A percentile compares a stretch with the other conserved stretches of the same genome.
Conservation (phyloP, 2,113 vertebrate genomes). For the Scatophagus argus region DNA sequence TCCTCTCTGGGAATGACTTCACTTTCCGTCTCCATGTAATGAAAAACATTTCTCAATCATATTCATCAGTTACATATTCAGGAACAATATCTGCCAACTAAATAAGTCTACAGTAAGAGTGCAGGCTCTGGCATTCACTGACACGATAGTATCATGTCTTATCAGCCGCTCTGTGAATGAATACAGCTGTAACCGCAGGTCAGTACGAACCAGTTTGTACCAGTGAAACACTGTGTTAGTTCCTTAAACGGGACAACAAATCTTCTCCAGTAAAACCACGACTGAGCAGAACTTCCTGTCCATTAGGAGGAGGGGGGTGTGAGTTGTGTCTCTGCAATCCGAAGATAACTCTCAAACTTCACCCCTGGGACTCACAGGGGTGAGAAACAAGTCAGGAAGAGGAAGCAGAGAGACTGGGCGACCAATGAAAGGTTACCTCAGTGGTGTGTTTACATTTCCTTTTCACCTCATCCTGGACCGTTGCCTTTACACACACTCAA, state of each 20-base stretch:
- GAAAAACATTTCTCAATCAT: not conserved
- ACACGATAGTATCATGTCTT: conserved; percentile 30
- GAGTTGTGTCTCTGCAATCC: conserved; percentile 61
- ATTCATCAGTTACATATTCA: not conserved
- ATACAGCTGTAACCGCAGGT: conserved; percentile 19
- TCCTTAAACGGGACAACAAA: conserved; percentile 39
- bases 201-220: conserved; percentile 27
- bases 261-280: conserved; percentile 40
- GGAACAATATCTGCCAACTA: not conserved
- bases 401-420: conserved; percentile 61
- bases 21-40: conserved; percentile 15
- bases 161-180: conserved; percentile 26
- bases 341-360: conserved; percentile 76
- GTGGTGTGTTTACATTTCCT: conserved; percentile 54
- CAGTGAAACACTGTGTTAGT: conserved; percentile 45
- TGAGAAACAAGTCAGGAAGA: conserved; percentile 69
- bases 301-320: conserved; percentile 25
- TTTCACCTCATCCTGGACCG: conserved; percentile 28
- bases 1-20: conserved; percentile 11
- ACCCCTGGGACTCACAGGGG: conserved; percentile 42
- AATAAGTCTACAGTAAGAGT: not conserved
- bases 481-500: conserved; percentile 1
- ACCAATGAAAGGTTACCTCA: conserved; percentile 34
- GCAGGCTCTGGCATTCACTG: not conserved
- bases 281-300: conserved; percentile 70